Conservation (phyloP, 1,140 invertebrate species). For the Tetranychus cinnabarinus region DNA sequence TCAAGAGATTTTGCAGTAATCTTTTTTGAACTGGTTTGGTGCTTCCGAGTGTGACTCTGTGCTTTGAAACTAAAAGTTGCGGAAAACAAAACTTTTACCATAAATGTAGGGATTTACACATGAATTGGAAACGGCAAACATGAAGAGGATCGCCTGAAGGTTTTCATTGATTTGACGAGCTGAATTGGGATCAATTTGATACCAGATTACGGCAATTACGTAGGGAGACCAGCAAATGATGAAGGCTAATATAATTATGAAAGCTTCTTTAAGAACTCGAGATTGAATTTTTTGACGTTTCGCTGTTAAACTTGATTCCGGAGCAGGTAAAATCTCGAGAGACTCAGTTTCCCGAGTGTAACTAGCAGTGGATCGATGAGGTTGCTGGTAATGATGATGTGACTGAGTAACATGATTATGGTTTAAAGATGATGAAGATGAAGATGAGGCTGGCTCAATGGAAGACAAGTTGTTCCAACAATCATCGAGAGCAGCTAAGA, state of each 20-base stretch:
- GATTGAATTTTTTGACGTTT: not conserved
- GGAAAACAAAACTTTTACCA: slow-evolving; percentile 20
- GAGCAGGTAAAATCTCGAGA: no score
- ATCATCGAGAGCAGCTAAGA: not conserved
- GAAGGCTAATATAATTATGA: slow-evolving; percentile 54
- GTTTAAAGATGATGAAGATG: no score
- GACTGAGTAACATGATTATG: not conserved
- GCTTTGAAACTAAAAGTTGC: no score
- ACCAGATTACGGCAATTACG: slow-evolving; percentile 44
- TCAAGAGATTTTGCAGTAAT: no score
- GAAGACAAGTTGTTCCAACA: no score
- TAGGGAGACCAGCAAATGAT: slow-evolving; percentile 59
- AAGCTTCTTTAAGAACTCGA: slow-evolving; percentile 50
- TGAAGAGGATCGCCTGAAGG: slow-evolving; percentile 34
- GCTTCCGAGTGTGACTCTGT: no score
- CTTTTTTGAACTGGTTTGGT: no score
- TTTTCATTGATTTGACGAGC: slow-evolving; percentile 26
- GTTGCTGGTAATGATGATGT: not conserved
- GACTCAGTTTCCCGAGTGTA: not conserved
- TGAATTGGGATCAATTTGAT: slow-evolving; percentile 14
- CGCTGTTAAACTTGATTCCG: no score
- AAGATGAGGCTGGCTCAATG: no score
- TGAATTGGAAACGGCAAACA: slow-evolving; percentile 39
- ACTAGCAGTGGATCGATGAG: not conserved
- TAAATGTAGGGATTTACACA: slow-evolving; percentile 60